Percentiles rank a stretch among this genome's conserved stretches.
These are phyloP conservation scores for Drosophila ogumai DNA, from an alignment of 1,140 invertebrate species.

Conservation along the genomic window DNA sequence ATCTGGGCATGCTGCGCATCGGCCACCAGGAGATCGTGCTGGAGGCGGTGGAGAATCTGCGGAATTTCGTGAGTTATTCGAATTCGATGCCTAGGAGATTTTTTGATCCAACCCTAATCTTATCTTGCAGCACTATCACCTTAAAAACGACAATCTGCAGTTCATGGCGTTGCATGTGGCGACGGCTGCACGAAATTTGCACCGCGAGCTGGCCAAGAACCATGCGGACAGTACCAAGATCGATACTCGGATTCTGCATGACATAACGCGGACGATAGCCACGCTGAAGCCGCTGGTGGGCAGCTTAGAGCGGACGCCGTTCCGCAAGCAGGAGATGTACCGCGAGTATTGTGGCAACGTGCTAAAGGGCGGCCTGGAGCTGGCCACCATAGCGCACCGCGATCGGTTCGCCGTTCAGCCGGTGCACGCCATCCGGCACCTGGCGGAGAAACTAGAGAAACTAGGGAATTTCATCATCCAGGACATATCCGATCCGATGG, in stretches of 20 bases:
- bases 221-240: conserved; percentile 89
- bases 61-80: conserved; percentile 91
- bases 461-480: conserved; percentile 95
- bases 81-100: too few species aligned
- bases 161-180: conserved; percentile 93
- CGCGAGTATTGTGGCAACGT: conserved; percentile 86
- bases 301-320: conserved; percentile 92
- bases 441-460: conserved; percentile 89
- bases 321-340: conserved; percentile 80
- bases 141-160: conserved; percentile 96
- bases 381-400: conserved; percentile 93
- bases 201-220: conserved; percentile 87
- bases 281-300: conserved; percentile 94
- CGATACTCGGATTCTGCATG: conserved; percentile 92
- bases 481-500: conserved; percentile 93
- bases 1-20: conserved; percentile 92
- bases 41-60: conserved; percentile 94
- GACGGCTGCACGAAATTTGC: conserved; percentile 92
- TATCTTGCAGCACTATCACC: conserved; percentile 92
- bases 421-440: conserved; percentile 88
- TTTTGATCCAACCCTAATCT: not conserved
- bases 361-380: conserved; percentile 92
- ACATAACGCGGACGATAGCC: conserved; percentile 92
- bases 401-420: conserved; percentile 94
- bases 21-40: conserved; percentile 97